Evolutionary conservation across 2,797 vertebrate genomes (phyloP), one percentile per base, ranked within the genome.

Genomic region (Decapterus maruadsi): DNA sequence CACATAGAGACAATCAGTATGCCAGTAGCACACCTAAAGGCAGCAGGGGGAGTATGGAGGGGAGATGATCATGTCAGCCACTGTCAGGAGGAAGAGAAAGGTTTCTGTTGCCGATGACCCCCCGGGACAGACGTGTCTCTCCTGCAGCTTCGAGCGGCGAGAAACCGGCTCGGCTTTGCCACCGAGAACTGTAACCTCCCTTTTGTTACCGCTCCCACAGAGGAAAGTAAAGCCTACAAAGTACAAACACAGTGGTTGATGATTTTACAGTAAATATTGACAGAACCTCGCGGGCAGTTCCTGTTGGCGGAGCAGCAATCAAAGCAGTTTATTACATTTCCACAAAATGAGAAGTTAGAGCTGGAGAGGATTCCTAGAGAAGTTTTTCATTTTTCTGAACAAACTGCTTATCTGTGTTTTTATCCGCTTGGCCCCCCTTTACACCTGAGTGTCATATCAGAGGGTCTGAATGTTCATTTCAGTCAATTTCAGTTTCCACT

Each of bases 231-330:
- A 46, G 22, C 13, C 45, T 48, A 10, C 17, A 14, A 36, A 56
- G 36, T 48, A 10, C 17, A 14, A 36, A 56, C 29, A 62, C 1
- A 17, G 8, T 13, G 29, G 50, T 22, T 31, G 20, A 58, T 54
- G 54, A 48, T 17, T 63, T 45, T 26, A n/a, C 14, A 72, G 58
- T 67, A 72, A 72, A 68, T 72, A 72, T 53, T 61, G 68, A 46
- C 50, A 4, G 29, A 60, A 53, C 26, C 50, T 67, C 2, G 16
- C n/a, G 75, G 70, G 20, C 26, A 29, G 9, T 2, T 22, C 10
- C 9, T 66, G 55, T 31, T 57, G 43, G 14, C 38, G 14, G 53
- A 6, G 46, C 65, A 34, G 36, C 19, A n/a, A 38, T 7, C 0
- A 0, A 64, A 29, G 34, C 31, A 69, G 26, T 0, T 56, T 69